Base-by-base conservation (phyloP, 2,888 invertebrate genomes). In the Microchrysa polita region DNA sequence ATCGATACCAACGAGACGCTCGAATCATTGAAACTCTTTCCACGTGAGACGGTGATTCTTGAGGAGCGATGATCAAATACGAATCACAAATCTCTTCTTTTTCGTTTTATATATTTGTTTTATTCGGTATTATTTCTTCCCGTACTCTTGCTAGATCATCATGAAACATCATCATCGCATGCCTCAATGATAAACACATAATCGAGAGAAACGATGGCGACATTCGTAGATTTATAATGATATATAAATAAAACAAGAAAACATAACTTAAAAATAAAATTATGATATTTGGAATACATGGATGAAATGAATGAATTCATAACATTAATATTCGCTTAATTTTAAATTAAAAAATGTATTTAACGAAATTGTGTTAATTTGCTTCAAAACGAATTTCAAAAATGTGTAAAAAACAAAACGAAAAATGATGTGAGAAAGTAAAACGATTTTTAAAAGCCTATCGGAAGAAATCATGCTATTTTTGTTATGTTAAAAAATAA, bases 11-110 rank as follows among this genome's bases (percentile, higher is more conserved):
- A 87, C 81, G 89, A 91, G 84, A 93, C 95, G 76, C 86, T 98
- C 79, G 88, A 90, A 83, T 91, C 92, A 79, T 87, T 96, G 79
- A 95, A 95, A 84, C 89, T 97, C 80, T 95, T 89, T 86, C 93
- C 95, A 72, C 96, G 97, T 88, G 97, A 97, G 88, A 96, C 96
- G 78, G 90, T 97, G 79, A 95, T 94, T 87, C 87, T 97, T 79
- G 97, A 97, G 86, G 95, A 96, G 86, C 93, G 95, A 91, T 95
- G 92, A 93, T 84, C 83, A 79, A 76, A 53, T 57, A 57, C 22
- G 27, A 65, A 65, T 40, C 55, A 53, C 53, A 27, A 5, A 40
- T 69, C 7, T 34, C 12, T 34, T 1, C n/a, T 52, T 65, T 34
- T 12, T 52, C 34, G 20, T 53, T 55, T 22, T 48, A 27, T 67